Conservation (phyloP, 23 tunicate genomes). For the Styela clava region DNA sequence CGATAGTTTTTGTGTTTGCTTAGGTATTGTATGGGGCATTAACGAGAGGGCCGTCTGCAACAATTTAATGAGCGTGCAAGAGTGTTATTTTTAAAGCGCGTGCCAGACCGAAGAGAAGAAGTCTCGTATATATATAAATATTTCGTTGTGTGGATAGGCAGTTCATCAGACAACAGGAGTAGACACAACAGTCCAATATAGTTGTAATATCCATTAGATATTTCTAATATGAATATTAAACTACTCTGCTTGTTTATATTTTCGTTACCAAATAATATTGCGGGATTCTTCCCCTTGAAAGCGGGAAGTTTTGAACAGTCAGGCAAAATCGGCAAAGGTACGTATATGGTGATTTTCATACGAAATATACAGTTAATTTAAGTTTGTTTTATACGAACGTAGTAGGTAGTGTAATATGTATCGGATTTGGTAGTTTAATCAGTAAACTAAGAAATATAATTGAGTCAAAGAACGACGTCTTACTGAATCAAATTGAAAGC, state of each 20-base stretch:
- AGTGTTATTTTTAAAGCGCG: constrained; percentile 11
- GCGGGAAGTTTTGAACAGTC: not conserved
- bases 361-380: not conserved
- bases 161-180: no score
- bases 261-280: not conserved
- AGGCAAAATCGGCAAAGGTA: constrained; percentile 2
- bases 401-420: no score
- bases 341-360: not conserved
- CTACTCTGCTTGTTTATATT: not conserved
- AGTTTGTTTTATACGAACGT: no score
- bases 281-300: constrained; percentile 5
- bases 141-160: not conserved
- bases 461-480: no score
- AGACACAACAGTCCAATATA: not conserved
- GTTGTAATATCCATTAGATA: not conserved
- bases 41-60: not conserved
- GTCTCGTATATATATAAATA: not conserved
- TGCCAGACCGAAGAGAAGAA: constrained; percentile 11
- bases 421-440: no score
- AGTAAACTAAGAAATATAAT: no score
- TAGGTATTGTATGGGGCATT: not conserved
- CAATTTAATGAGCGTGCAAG: constrained; percentile 1
- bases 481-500: no score
- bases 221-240: not conserved
- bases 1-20: not conserved